Conservation (phyloP, 2,797 vertebrate species). For the Macropodus opercularis region DNA sequence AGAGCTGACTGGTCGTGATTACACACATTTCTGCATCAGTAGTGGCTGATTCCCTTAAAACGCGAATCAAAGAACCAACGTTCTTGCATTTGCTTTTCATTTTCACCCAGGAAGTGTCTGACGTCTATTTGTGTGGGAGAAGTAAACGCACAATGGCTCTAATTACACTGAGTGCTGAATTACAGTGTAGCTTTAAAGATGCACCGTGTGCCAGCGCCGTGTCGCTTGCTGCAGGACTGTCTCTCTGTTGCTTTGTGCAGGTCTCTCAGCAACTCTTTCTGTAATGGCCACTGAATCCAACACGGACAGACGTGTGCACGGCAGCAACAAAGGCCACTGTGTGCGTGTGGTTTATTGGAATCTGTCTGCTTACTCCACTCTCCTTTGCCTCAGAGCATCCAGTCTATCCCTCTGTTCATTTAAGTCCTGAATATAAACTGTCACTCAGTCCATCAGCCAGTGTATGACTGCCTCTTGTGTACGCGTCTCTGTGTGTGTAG, state of each 20-base stretch:
- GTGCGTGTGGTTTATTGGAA: slow-evolving; percentile 25
- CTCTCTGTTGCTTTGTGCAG: slow-evolving; percentile 30
- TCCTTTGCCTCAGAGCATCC: slow-evolving; percentile 60
- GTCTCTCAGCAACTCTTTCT: slow-evolving; percentile 50
- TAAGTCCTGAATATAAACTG: slow-evolving; percentile 72
- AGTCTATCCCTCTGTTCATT: slow-evolving; percentile 66
- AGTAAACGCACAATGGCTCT: slow-evolving; percentile 58
- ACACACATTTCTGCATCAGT: slow-evolving; percentile 57
- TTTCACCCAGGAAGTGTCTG: slow-evolving; percentile 44
- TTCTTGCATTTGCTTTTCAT: slow-evolving; percentile 18
- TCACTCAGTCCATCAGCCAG: slow-evolving; percentile 69
- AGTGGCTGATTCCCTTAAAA: slow-evolving; percentile 43
- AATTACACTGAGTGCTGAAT: slow-evolving; percentile 44
- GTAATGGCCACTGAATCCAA: slow-evolving; percentile 53
- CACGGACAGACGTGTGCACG: slow-evolving; percentile 35
- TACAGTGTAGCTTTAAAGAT: slow-evolving; percentile 51
- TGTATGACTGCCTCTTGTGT: slow-evolving; percentile 26
- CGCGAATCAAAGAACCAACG: slow-evolving; percentile 32
- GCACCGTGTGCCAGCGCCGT: slow-evolving; percentile 38
- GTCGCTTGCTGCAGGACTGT: slow-evolving; percentile 33
- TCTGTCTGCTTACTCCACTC: slow-evolving; percentile 51
- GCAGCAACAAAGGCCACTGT: slow-evolving; percentile 28
- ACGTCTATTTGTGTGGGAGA: slow-evolving; percentile 54
- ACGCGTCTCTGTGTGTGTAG: slow-evolving; percentile 13
- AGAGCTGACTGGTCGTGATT: slow-evolving; percentile 62